phyloP scores from a whole-genome alignment of 2,113 vertebrate genomes.

The Heterochromis multidens region DNA sequence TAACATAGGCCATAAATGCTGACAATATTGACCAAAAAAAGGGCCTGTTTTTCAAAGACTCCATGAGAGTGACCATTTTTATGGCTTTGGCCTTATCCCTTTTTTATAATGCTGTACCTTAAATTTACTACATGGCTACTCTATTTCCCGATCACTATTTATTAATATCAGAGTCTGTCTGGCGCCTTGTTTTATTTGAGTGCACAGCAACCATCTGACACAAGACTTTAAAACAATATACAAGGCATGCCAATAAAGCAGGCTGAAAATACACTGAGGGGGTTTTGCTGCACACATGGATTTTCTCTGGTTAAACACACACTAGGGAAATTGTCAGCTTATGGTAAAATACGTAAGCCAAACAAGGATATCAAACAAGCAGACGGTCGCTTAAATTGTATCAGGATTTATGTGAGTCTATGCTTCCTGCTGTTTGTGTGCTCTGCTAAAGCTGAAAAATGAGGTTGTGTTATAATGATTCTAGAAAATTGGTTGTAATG shows the following conservation, averaged over 20 bases:
- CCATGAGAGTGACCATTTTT: constrained; percentile 49
- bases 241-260: constrained; percentile 31
- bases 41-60: constrained; percentile 43
- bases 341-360: constrained; percentile 23
- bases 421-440: background rate
- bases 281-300: constrained; percentile 44
- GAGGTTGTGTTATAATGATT: background rate
- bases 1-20: constrained; percentile 51
- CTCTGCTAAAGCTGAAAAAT: background rate
- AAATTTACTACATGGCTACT: constrained; percentile 55
- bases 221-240: constrained; percentile 51
- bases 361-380: constrained; percentile 37
- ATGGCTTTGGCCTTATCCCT: constrained; percentile 45
- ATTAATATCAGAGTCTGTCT: constrained; percentile 45
- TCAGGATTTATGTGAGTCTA: background rate
- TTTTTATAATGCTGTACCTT: constrained; percentile 44
- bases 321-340: constrained; percentile 24
- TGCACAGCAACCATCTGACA: constrained; percentile 26
- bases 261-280: constrained; percentile 23
- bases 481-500: background rate
- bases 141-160: constrained; percentile 40
- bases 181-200: constrained; percentile 49
- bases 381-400: constrained; percentile 18
- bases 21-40: constrained; percentile 47
- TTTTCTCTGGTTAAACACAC: constrained; percentile 50